Percentiles rank a stretch among this genome's conserved stretches.
Conservation (phyloP, 2,888 invertebrate genomes). For the Drosophila yooni region DNA sequence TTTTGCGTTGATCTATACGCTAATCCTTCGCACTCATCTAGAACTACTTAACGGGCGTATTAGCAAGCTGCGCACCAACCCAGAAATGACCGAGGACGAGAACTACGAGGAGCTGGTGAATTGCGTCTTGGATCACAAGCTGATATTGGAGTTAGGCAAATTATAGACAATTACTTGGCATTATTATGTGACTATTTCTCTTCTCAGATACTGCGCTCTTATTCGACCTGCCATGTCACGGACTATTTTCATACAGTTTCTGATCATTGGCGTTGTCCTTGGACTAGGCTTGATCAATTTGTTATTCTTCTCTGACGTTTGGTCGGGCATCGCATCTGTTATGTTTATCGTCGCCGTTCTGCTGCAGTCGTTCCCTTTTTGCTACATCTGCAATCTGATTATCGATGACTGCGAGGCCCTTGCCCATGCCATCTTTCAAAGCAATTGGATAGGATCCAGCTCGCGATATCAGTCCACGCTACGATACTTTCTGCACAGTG, state of each 20-base stretch:
- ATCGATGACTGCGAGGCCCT: conserved; percentile 71
- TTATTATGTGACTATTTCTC: not conserved
- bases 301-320: conserved; percentile 59
- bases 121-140: conserved; percentile 74
- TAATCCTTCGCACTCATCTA: conserved; percentile 66
- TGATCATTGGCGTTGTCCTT: conserved; percentile 64
- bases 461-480: conserved; percentile 57
- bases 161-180: not conserved
- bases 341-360: conserved; percentile 57
- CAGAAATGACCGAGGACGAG: conserved; percentile 50
- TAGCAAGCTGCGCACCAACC: conserved; percentile 37
- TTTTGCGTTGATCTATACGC: conserved; percentile 62
- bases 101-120: conserved; percentile 66
- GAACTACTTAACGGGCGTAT: conserved; percentile 65
- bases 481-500: conserved; percentile 61
- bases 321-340: conserved; percentile 62
- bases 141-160: conserved; percentile 61
- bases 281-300: conserved; percentile 71
- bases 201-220: conserved; percentile 53
- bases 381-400: conserved; percentile 72
- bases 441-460: conserved; percentile 71
- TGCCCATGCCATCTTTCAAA: conserved; percentile 68
- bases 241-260: conserved; percentile 74
- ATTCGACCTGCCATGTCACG: conserved; percentile 71
- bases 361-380: conserved; percentile 73